Evolutionary conservation across 2,113 vertebrate genomes (phyloP).

Genomic region (Phaethornis superciliosus): DNA sequence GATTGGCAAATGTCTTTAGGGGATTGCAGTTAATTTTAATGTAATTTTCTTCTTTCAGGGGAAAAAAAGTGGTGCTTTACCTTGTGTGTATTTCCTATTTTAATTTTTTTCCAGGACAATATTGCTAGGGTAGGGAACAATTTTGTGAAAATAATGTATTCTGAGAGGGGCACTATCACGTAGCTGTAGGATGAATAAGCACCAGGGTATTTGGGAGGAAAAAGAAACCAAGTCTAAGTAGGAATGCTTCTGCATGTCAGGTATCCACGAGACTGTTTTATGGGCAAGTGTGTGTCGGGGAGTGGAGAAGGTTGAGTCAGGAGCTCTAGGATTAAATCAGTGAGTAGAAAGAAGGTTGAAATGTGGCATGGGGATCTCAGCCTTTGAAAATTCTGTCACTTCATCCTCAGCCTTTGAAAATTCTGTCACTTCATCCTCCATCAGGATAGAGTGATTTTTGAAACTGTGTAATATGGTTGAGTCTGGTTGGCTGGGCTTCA

Average conservation of each 20-base stretch:
- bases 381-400: not conserved
- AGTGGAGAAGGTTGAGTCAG: not conserved
- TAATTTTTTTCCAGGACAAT: not conserved
- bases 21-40: slow-evolving; percentile 12
- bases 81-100: not conserved
- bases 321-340: not conserved
- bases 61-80: not conserved
- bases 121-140: not conserved
- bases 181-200: not conserved
- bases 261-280: rapidly evolving
- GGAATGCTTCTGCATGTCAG: not conserved
- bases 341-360: not conserved
- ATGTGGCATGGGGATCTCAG: rapidly evolving
- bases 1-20: not conserved
- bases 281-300: not conserved
- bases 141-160: not conserved
- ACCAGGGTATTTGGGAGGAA: not conserved
- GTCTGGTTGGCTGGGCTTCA: not conserved
- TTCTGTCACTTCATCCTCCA: not conserved
- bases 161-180: rapidly evolving
- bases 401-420: not conserved
- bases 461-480: rapidly evolving
- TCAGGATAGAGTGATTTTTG: rapidly evolving
- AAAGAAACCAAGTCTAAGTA: not conserved
- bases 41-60: not conserved